Conservation (phyloP, 1,140 invertebrate species). For the Trachymyrmex septentrionalis region DNA sequence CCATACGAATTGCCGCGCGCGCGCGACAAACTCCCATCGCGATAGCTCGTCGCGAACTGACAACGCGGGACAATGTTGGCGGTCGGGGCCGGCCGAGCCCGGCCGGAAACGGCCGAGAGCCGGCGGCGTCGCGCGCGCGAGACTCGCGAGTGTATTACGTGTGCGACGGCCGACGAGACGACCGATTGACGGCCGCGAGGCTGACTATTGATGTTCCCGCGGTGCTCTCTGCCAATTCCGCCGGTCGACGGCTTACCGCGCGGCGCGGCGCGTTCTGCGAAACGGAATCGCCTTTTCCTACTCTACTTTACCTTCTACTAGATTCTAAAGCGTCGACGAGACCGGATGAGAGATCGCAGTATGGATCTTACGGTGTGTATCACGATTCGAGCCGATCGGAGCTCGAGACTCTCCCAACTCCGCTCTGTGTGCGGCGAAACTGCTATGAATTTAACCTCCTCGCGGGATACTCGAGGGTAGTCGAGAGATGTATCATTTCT, state of each 20-base stretch:
- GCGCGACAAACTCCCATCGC: conserved; percentile 71
- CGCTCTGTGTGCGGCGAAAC: neutral
- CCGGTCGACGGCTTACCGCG: conserved; percentile 40
- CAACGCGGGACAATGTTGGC: conserved; percentile 78
- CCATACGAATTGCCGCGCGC: neutral
- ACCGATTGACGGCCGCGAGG: conserved; percentile 71
- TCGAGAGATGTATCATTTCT: conserved; percentile 4
- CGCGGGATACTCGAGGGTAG: neutral
- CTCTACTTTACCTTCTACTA: neutral
- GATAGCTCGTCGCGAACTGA: conserved; percentile 83
- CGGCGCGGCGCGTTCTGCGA: conserved; percentile 47
- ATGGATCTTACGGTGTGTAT: neutral
- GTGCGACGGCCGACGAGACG: conserved; percentile 55
- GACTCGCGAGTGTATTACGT: conserved; percentile 67
- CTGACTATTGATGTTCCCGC: conserved; percentile 69
- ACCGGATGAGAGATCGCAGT: conserved; percentile 3
- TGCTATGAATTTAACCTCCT: conserved; percentile 16
- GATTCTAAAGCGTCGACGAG: neutral
- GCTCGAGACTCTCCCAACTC: neutral
- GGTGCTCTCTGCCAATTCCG: conserved; percentile 60
- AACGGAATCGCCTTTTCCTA: conserved; percentile 24
- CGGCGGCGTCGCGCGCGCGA: conserved; percentile 27
- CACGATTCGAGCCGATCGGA: neutral
- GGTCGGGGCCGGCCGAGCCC: conserved; percentile 76
- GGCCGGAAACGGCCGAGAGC: conserved; percentile 78